A percentile compares a stretch with the other conserved stretches of the same genome.
Conservation (phyloP, 2,113 vertebrate species). For the Eupsittula cactorum region DNA sequence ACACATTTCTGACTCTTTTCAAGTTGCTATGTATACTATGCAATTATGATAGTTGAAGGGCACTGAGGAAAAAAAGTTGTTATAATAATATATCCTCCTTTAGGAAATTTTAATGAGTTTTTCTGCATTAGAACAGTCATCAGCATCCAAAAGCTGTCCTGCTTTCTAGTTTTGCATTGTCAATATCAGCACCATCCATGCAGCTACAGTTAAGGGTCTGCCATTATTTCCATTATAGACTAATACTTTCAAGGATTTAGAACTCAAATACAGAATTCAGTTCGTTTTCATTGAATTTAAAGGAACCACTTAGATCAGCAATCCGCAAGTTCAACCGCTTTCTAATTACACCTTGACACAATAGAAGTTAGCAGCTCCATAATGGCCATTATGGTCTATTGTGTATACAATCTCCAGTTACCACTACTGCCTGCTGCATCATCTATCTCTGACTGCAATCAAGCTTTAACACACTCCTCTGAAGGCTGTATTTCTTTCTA, state of each 20-base stretch:
- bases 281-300: slow-evolving; percentile 18
- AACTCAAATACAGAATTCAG: not conserved
- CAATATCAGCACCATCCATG: not conserved
- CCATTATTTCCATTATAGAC: slow-evolving; percentile 14
- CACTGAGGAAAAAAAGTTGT: not conserved
- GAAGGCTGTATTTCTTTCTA: not conserved
- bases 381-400: not conserved
- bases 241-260: slow-evolving; percentile 28
- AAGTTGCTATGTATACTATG: not conserved
- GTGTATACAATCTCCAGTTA: not conserved
- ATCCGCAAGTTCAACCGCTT: not conserved
- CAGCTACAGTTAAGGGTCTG: not conserved
- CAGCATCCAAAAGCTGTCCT: slow-evolving; percentile 17
- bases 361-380: not conserved
- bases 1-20: not conserved
- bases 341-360: slow-evolving; percentile 15
- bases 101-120: slow-evolving; percentile 59
- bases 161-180: slow-evolving; percentile 23
- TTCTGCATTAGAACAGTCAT: slow-evolving; percentile 32
- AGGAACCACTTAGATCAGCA: slow-evolving; percentile 16
- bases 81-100: slow-evolving; percentile 29
- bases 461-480: not conserved
- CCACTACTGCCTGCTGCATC: not conserved
- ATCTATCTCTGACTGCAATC: not conserved
- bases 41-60: slow-evolving; percentile 36